Conservation (phyloP, 2,888 invertebrate species). For the Notodromas monacha region DNA sequence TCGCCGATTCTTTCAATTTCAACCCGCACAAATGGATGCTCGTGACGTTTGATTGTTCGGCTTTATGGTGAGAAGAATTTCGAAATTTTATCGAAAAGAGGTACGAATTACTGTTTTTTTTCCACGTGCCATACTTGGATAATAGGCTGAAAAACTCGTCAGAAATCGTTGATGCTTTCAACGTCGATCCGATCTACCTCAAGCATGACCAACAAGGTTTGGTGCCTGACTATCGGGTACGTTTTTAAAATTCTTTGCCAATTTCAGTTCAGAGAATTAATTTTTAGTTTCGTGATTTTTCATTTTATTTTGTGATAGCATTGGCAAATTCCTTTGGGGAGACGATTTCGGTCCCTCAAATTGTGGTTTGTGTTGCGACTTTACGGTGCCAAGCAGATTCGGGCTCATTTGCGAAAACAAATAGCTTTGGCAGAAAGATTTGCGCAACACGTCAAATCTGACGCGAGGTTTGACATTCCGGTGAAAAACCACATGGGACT, state of each 20-base stretch:
- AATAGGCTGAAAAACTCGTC: slow-evolving; percentile 39
- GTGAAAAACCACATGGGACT: slow-evolving; percentile 62
- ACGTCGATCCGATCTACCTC: slow-evolving; percentile 61
- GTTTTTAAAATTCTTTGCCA: slow-evolving; percentile 10
- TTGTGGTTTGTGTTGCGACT: slow-evolving; percentile 67
- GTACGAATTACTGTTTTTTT: background rate
- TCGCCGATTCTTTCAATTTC: slow-evolving; percentile 77
- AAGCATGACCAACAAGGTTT: slow-evolving; percentile 64
- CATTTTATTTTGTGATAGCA: slow-evolving; percentile 28
- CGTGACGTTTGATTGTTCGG: slow-evolving; percentile 96
- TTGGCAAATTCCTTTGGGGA: slow-evolving; percentile 55
- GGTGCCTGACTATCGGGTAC: slow-evolving; percentile 54
- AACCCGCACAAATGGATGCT: slow-evolving; percentile 97
- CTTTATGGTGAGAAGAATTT: slow-evolving; percentile 47
- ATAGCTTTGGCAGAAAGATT: slow-evolving; percentile 41
- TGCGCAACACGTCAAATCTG: slow-evolving; percentile 29
- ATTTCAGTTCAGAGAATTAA: slow-evolving; percentile 2
- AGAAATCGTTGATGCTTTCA: slow-evolving; percentile 48
- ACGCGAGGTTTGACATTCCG: slow-evolving; percentile 44
- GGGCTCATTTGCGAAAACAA: slow-evolving; percentile 38
- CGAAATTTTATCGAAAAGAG: background rate
- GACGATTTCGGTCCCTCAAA: slow-evolving; percentile 59
- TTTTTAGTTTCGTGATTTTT: background rate
- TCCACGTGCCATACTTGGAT: too few relatives aligned
- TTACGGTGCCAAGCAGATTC: slow-evolving; percentile 45